Base-by-base conservation (phyloP, 2,113 vertebrate genomes). In the Cheirogaleus medius region DNA sequence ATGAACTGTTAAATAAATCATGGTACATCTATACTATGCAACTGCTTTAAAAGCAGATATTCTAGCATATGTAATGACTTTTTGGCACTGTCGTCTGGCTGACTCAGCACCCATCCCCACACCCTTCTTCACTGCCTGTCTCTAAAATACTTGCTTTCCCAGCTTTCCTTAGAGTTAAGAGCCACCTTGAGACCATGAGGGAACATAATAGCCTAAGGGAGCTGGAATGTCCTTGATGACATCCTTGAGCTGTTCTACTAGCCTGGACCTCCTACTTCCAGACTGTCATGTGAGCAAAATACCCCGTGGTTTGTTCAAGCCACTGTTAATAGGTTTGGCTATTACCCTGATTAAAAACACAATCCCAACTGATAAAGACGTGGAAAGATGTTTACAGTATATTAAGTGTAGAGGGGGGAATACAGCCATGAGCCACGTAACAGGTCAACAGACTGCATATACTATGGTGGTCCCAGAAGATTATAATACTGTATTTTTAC, bases 251-350 rank as follows among this genome's bases (percentile, higher is more conserved):
- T 54, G 21, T 44, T 63, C 52, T 42, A 52, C 52, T 25, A 52
- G 58, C 71, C 44, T 56, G 44, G 15, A 56, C 10, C 54, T 63
- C 85, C 39, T 34, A 29, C 60, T 90, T 44, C 11, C 68, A 96
- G 86, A 71, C 71, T 44, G 3, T 32, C 37, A 8, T 20, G 20
- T 47, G 47, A 87, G 44, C 42, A 42, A 92, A 83, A 73, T 18
- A 34, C 21, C 32, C 71, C 52, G 58, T 64, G 49, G 58, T 58
- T 63, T 56, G 56, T 85, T 89, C 52, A 80, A 73, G 73, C 47
- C 85, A 69, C 29, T 80, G 7, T 37, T 82, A 74, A 81, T 58
- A 64, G 88, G 18, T 44, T 77, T 88, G 92, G 60, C 58, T 83
- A 14, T 82, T 74, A 88, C 12, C 15, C 37, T 80, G 4, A 73